Percentiles rank a stretch among this genome's conserved stretches.
Evolutionary conservation across 2,888 invertebrate species (phyloP).

Genomic region (Stomorhina lunata): DNA sequence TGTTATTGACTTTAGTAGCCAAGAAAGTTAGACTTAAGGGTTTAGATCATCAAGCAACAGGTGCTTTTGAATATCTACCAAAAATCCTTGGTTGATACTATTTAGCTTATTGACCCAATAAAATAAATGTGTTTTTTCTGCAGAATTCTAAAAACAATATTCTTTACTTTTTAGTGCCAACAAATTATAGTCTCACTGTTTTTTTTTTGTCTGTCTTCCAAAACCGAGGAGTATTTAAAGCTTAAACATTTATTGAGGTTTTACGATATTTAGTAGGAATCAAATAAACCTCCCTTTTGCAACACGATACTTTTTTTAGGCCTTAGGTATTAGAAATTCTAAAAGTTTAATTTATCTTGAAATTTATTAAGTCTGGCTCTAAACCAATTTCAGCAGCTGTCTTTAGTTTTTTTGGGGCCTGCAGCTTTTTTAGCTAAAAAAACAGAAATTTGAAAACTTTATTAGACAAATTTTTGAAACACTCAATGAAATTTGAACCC

Average conservation of each 20-base stretch:
- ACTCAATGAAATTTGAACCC: too few species aligned
- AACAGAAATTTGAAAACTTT: conserved; percentile 46
- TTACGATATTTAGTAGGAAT: conserved; percentile 33
- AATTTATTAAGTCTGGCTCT: conserved; percentile 5
- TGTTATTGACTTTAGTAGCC: conserved; percentile 26
- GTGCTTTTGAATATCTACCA: conserved; percentile 58
- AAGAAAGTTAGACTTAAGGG: conserved; percentile 45
- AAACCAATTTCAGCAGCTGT: conserved; percentile 62
- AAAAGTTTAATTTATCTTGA: conserved; percentile 55
- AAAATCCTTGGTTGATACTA: conserved; percentile 8
- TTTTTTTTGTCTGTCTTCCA: too few species aligned
- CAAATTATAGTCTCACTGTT: conserved; percentile 52
- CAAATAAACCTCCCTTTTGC: conserved; percentile 54
- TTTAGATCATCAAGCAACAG: conserved; percentile 52
- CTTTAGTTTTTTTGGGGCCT: not conserved
- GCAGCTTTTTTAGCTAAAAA: not conserved
- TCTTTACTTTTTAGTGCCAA: not conserved
- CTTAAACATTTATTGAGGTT: conserved; percentile 61
- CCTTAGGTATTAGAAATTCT: conserved; percentile 59
- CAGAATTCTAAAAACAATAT: not conserved
- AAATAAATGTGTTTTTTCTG: conserved; percentile 25
- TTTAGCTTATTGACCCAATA: conserved; percentile 64
- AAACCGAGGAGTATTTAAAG: conserved; percentile 59
- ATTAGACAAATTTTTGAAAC: conserved; percentile 57
- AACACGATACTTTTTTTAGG: conserved; percentile 59